Percentiles rank a stretch among this genome's conserved stretches.
Conservation (phyloP, 1,140 invertebrate species). For the Papilio dardanus region DNA sequence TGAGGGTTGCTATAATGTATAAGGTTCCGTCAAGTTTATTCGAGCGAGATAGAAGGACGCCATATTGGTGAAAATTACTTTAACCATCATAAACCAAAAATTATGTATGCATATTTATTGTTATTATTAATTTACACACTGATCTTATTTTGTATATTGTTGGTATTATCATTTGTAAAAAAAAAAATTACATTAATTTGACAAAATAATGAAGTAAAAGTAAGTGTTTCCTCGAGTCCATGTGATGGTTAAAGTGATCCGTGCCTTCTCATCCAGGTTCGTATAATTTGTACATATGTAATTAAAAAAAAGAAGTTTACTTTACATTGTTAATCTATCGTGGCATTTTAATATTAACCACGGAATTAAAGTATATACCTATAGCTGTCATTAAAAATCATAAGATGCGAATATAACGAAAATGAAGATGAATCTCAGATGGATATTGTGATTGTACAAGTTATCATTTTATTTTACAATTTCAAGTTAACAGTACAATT, state of each 20-base stretch:
- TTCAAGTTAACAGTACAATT: neutral
- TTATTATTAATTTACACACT: slow-evolving; percentile 2
- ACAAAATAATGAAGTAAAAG: slow-evolving; percentile 25
- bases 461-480: slow-evolving; percentile 4
- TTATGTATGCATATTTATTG: neutral
- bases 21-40: slow-evolving; percentile 69
- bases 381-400: slow-evolving; percentile 16
- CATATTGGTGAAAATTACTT: slow-evolving; percentile 75
- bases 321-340: slow-evolving; percentile 48
- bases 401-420: neutral
- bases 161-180: slow-evolving; percentile 23
- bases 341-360: slow-evolving; percentile 38
- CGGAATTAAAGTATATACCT: slow-evolving; percentile 22
- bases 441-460: neutral
- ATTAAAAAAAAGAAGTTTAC: slow-evolving; percentile 69
- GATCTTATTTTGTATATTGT: neutral
- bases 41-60: slow-evolving; percentile 72
- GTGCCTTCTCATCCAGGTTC: slow-evolving; percentile 69
- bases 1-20: slow-evolving; percentile 71
- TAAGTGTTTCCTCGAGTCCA: slow-evolving; percentile 23
- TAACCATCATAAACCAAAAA: slow-evolving; percentile 57
- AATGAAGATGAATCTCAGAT: slow-evolving; percentile 29
- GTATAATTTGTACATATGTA: slow-evolving; percentile 79
- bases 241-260: slow-evolving; percentile 71
- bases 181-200: slow-evolving; percentile 12